Base-by-base conservation (phyloP, 2,113 vertebrate species). In the Colinus virginianus region DNA sequence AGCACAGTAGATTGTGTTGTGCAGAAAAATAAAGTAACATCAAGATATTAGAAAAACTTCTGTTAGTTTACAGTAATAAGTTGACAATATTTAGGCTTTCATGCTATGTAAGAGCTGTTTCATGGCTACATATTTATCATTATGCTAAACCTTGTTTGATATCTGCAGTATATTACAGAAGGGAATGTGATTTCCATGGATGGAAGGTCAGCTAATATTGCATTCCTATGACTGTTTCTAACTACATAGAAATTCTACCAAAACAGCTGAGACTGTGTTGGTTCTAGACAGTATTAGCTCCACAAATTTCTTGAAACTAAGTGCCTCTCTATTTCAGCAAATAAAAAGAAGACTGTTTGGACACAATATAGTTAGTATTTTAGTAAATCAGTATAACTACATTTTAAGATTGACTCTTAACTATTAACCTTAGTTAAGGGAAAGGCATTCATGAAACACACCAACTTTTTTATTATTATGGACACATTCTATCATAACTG, bases 321-420 rank as follows among this genome's bases (percentile, higher is more conserved):
- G 2, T 75, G 3, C 28, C 14, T 78, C 34, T 78, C 75, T 2
- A 43, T 55, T 76, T 84, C 51, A 61, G 4, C 22, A 67, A 80
- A 32, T 40, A 28, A 66, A 83, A 83, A 43, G 18, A 25, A 56
- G 23, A 48, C 7, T 67, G 86, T 75, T 61, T 17, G 22, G 49
- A 64, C 40, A 5, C 6, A 21, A 55, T 46, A 18, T 1, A 7
- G 13, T 63, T 49, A 56, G 3, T 5, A 48, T 82, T 88, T 36
- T 42, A 15, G 36, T 58, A 32, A 67, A 61, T 7, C 1, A 0
- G 0, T 62, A 19, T 82, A 3, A 15, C 6, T 46, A 11, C 6
- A 67, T 83, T 88, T 79, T 66, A 1, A 72, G 64, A 76, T 58
- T 53, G 62, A 23, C 11, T 19, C 2, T 38, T 75, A 80, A 63